A percentile compares a stretch with the other conserved stretches of the same genome.
These are phyloP conservation scores for Pyrochroa serraticornis DNA, from an alignment of 2,888 invertebrate species.

Conservation along the genomic window DNA sequence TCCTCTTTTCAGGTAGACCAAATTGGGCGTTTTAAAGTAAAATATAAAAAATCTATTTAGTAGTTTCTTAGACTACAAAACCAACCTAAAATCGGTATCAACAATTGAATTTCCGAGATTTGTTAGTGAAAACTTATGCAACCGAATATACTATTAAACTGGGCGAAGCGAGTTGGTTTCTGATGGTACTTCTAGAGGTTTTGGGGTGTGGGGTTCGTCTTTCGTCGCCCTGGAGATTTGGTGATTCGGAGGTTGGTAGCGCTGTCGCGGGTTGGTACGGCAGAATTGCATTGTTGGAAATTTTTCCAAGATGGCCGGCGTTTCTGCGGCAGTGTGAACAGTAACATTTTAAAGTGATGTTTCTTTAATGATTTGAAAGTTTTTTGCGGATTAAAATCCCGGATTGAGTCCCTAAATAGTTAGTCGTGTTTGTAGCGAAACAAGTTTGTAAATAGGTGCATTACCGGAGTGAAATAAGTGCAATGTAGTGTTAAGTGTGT, in stretches of 20 bases:
- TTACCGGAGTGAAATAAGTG: constrained; percentile 22
- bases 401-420: constrained; percentile 5
- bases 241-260: background rate
- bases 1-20: no score
- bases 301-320: constrained; percentile 55
- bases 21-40: no score
- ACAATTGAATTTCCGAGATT: no score
- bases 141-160: no score
- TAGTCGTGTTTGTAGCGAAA: constrained; percentile 8
- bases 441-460: constrained; percentile 28
- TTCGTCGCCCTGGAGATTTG: no score
- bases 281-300: constrained; percentile 55
- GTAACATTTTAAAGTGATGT: constrained; percentile 46
- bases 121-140: no score
- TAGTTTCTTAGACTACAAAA: no score
- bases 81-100: no score
- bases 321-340: constrained; percentile 50
- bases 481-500: constrained; percentile 38
- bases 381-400: constrained; percentile 16
- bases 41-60: no score
- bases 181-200: no score
- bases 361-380: constrained; percentile 39
- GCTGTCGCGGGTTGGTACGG: constrained; percentile 31
- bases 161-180: no score
- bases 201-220: no score